A percentile compares a stretch with the other conserved stretches of the same genome.
Conservation (phyloP, 1,140 invertebrate species). For the Brachionus angularis region DNA sequence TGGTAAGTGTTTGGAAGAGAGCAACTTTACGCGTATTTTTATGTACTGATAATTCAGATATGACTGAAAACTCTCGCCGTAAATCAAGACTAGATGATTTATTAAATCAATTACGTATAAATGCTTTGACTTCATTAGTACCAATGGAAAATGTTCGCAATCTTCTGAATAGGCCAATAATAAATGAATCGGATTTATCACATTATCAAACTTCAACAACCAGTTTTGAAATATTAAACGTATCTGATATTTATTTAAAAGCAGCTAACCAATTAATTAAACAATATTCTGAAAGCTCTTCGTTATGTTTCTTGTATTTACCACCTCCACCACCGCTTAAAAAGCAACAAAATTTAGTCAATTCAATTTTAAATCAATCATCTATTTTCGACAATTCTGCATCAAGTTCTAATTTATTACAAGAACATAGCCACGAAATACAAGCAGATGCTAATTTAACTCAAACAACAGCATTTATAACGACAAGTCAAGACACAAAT, state of each 20-base stretch:
- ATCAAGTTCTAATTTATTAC: slow-evolving; percentile 25
- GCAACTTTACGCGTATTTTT: slow-evolving; percentile 72
- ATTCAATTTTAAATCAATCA: neutral
- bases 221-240: neutral
- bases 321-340: slow-evolving; percentile 30
- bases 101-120: slow-evolving; percentile 34
- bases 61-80: slow-evolving; percentile 12
- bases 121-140: slow-evolving; percentile 16
- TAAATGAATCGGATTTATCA: neutral
- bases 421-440: neutral
- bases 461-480: slow-evolving; percentile 30
- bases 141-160: slow-evolving; percentile 20
- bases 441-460: neutral
- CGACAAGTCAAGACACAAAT: slow-evolving; percentile 26
- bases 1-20: slow-evolving; percentile 62
- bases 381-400: neutral
- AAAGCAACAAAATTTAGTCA: neutral
- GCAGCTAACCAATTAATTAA: slow-evolving; percentile 25
- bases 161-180: slow-evolving; percentile 22
- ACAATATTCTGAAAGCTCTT: slow-evolving; percentile 31
- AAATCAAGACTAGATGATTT: slow-evolving; percentile 34
- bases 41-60: slow-evolving; percentile 15
- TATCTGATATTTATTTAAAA: slow-evolving; percentile 29
- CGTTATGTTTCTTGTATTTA: slow-evolving; percentile 33
- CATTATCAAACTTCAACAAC: slow-evolving; percentile 20